phyloP scores from a whole-genome alignment of 2,888 invertebrate genomes.

The Catonia carolina region DNA sequence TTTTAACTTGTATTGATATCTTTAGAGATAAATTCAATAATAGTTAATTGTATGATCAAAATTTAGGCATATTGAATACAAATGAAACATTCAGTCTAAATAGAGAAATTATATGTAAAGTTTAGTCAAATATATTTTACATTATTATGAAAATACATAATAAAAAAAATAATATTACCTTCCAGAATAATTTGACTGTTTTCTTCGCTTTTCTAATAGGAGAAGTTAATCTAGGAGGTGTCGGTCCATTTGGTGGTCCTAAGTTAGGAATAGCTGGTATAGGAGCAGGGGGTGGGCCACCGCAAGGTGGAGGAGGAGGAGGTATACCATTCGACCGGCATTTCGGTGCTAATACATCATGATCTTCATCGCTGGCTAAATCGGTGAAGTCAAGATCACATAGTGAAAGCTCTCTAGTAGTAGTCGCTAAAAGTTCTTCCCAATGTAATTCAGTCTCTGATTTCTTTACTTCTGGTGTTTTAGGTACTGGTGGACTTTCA shows the following conservation, averaged over 20 bases:
- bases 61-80: no score
- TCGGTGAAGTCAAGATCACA: conserved; percentile 98
- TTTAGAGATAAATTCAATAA: no score
- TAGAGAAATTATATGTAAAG: no score
- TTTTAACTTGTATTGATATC: no score
- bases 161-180: no score
- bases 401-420: conserved; percentile 68
- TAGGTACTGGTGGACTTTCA: conserved; percentile 49
- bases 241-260: conserved; percentile 41
- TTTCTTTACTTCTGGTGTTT: conserved; percentile 65
- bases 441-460: conserved; percentile 92
- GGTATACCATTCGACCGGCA: conserved; percentile 60
- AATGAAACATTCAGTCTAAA: no score
- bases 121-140: no score
- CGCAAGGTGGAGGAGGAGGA: conserved; percentile 64
- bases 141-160: no score
- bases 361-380: conserved; percentile 80
- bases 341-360: conserved; percentile 64
- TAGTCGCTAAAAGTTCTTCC: conserved; percentile 79
- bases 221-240: conserved; percentile 23
- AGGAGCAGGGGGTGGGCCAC: conserved; percentile 34
- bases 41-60: no score
- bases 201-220: conserved; percentile 71
- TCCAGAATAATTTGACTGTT: conserved; percentile 97
- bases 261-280: conserved; percentile 39